phyloP scores from a whole-genome alignment of 2,113 vertebrate genomes.

The Caranx melampygus region DNA sequence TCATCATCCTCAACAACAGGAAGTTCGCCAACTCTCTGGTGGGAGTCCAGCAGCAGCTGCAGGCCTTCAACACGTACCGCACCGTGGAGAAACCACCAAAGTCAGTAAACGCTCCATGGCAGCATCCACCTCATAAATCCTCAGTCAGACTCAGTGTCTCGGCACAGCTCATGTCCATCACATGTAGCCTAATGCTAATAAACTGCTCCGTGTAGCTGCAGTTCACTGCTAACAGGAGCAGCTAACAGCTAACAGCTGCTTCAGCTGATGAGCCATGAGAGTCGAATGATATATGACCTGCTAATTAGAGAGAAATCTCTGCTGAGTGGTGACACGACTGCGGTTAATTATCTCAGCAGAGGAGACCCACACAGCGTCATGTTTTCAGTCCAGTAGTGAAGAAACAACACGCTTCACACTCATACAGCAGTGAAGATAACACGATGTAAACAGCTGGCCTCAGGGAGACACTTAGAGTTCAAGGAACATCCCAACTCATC shows the following conservation, averaged over 20 bases:
- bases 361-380: not conserved
- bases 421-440: too few relatives aligned
- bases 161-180: too few relatives aligned
- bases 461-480: too few relatives aligned
- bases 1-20: slow-evolving; percentile 99
- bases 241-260: not conserved
- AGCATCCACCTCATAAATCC: not conserved
- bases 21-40: slow-evolving; percentile 98
- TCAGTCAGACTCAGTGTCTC: too few relatives aligned
- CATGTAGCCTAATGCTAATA: too few relatives aligned
- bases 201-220: too few relatives aligned
- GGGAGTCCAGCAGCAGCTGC: slow-evolving; percentile 97
- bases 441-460: too few relatives aligned
- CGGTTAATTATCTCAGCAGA: not conserved
- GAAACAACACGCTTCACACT: not conserved
- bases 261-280: not conserved
- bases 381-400: not conserved
- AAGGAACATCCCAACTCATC: too few relatives aligned
- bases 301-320: not conserved
- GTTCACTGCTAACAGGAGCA: not conserved
- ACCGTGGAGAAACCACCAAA: slow-evolving; percentile 96
- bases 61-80: slow-evolving; percentile 92
- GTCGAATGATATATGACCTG: not conserved
- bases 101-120: slow-evolving; percentile 77
- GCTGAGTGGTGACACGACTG: not conserved